phyloP scores from a whole-genome alignment of 2,888 invertebrate species.

The Hyalella azteca region DNA sequence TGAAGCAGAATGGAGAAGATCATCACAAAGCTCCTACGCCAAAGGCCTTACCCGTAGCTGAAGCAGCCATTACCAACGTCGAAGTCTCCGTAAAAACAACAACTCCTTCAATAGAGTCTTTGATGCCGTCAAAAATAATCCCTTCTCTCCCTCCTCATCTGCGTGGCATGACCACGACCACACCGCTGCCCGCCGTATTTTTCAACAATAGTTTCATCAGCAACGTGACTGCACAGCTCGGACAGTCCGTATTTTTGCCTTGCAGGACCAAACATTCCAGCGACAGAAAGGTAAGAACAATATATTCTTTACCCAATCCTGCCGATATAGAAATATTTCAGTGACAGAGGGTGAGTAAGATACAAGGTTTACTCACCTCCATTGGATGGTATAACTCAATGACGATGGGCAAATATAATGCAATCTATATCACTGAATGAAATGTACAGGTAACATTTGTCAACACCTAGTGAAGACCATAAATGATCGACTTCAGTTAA shows the following conservation, averaged over 20 bases:
- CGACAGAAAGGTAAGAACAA: constrained; percentile 2
- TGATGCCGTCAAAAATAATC: constrained; percentile 25
- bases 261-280: constrained; percentile 65
- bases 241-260: constrained; percentile 78
- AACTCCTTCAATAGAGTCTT: constrained; percentile 14
- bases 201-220: constrained; percentile 73
- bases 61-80: neutral
- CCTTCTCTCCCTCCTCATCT: constrained; percentile 14
- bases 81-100: neutral
- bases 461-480: too few species aligned
- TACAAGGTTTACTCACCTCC: too few species aligned
- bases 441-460: too few species aligned
- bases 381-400: too few species aligned
- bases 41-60: neutral
- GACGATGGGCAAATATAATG: too few species aligned
- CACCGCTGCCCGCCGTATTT: constrained; percentile 8
- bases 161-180: constrained; percentile 8
- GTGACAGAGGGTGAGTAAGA: too few species aligned
- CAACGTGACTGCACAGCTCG: constrained; percentile 78
- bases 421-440: too few species aligned
- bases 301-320: neutral
- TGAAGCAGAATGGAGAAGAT: neutral
- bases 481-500: too few species aligned
- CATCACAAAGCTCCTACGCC: neutral
- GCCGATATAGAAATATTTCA: too few species aligned